Conservation (phyloP, 2,888 invertebrate genomes). For the Mesodorylaimus sp. region DNA sequence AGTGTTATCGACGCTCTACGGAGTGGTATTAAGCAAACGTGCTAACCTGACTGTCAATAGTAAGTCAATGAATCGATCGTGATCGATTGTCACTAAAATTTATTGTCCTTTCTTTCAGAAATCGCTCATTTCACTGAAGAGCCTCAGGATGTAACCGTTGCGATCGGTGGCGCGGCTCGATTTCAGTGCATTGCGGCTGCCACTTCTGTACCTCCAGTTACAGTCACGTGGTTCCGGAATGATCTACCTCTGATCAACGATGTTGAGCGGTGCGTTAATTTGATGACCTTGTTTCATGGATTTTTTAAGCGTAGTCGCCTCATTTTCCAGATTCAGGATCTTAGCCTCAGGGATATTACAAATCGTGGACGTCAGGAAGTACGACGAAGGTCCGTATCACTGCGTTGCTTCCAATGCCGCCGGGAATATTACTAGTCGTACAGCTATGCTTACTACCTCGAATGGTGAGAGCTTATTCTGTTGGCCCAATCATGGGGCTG, state of each 20-base stretch:
- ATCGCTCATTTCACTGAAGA: background rate
- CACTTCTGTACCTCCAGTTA: background rate
- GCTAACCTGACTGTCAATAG: background rate
- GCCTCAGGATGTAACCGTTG: background rate
- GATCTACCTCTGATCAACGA: background rate
- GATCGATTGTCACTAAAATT: too few relatives aligned
- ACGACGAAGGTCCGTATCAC: background rate
- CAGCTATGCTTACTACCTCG: background rate
- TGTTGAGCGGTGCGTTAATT: background rate
- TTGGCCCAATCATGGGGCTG: too few relatives aligned
- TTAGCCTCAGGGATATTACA: background rate
- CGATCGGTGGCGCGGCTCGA: background rate
- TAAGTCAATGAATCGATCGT: too few relatives aligned
- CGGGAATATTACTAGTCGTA: background rate
- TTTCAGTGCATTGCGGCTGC: background rate
- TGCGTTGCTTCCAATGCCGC: background rate
- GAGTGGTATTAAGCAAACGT: background rate
- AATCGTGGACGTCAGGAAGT: background rate
- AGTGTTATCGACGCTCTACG: background rate
- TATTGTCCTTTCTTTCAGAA: too few relatives aligned
- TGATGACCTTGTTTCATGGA: background rate
- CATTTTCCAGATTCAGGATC: background rate
- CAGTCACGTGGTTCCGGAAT: background rate
- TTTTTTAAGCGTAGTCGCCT: background rate
- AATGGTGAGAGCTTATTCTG: too few relatives aligned